Conservation (phyloP, 2,888 invertebrate species). For the Watsonalla cultraria region DNA sequence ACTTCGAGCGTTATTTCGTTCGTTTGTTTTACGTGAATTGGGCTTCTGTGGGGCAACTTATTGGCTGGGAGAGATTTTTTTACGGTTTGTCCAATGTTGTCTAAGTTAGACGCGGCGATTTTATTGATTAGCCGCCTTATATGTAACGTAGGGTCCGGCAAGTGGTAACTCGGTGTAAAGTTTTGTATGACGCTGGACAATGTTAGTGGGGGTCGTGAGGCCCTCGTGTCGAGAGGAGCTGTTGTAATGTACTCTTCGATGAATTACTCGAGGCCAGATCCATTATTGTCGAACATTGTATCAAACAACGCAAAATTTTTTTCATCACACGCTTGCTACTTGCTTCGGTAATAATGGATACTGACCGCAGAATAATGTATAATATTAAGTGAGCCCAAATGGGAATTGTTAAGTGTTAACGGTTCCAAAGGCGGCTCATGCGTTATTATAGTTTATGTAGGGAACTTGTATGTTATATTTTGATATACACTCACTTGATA, state of each 20-base stretch:
- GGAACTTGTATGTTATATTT: slow-evolving; percentile 74
- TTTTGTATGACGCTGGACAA: slow-evolving; percentile 47
- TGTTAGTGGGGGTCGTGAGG: slow-evolving; percentile 33
- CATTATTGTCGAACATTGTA: slow-evolving; percentile 5
- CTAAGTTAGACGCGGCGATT: slow-evolving; percentile 71
- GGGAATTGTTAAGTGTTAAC: slow-evolving; percentile 34
- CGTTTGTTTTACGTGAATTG: slow-evolving; percentile 17
- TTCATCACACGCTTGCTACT: not conserved
- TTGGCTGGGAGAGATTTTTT: slow-evolving; percentile 45
- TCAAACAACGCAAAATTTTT: slow-evolving; percentile 1
- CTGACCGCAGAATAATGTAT: slow-evolving; percentile 16
- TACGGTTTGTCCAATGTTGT: slow-evolving; percentile 60
- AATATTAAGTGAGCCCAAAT: not conserved
- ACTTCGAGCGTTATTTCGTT: too few species aligned
- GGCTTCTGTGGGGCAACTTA: slow-evolving; percentile 26
- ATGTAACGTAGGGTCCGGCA: slow-evolving; percentile 45
- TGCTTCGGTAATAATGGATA: slow-evolving; percentile 14
- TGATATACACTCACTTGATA: slow-evolving; percentile 62
- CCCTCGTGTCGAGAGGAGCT: slow-evolving; percentile 42
- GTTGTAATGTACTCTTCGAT: slow-evolving; percentile 43
- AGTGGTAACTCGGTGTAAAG: slow-evolving; percentile 49
- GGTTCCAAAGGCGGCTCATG: slow-evolving; percentile 68
- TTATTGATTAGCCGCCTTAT: slow-evolving; percentile 73
- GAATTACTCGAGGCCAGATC: slow-evolving; percentile 17
- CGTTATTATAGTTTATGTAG: slow-evolving; percentile 75